Evolutionary conservation across 1,140 invertebrate species (phyloP).

Genomic region (Onthophagus taurus): DNA sequence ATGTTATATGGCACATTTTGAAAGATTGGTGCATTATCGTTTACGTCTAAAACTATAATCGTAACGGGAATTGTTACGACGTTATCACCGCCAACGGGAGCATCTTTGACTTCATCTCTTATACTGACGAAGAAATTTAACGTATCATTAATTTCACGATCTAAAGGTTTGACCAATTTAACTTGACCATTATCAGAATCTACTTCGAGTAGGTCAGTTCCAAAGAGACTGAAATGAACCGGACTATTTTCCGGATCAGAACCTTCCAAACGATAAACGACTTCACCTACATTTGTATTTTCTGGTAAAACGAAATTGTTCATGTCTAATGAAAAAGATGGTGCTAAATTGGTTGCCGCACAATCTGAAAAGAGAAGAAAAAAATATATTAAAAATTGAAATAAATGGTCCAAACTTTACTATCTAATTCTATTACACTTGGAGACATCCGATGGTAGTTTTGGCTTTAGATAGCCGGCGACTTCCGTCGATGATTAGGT

Average conservation of each 20-base stretch:
- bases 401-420: constrained; percentile 1
- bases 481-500: too few relatives aligned
- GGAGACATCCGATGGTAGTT: too few relatives aligned
- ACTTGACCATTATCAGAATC: constrained; percentile 68
- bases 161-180: constrained; percentile 63
- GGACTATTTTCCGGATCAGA: constrained; percentile 67
- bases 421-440: not conserved
- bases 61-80: constrained; percentile 66
- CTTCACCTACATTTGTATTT: constrained; percentile 62
- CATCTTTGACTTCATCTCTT: constrained; percentile 59
- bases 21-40: constrained; percentile 80
- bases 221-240: constrained; percentile 63
- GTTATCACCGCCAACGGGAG: constrained; percentile 57
- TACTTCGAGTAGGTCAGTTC: constrained; percentile 71
- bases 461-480: not conserved
- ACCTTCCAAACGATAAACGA: constrained; percentile 67
- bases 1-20: constrained; percentile 70
- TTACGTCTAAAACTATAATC: constrained; percentile 78
- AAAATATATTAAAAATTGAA: too few relatives aligned
- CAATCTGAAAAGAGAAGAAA: constrained; percentile 29
- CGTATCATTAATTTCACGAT: constrained; percentile 75
- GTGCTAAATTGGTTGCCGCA: constrained; percentile 50
- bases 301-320: constrained; percentile 66
- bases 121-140: constrained; percentile 66
- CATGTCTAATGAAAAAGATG: constrained; percentile 59